These are phyloP conservation scores for Tromatobia lineatoria DNA, from an alignment of 2,888 invertebrate species.

Conservation along the genomic window DNA sequence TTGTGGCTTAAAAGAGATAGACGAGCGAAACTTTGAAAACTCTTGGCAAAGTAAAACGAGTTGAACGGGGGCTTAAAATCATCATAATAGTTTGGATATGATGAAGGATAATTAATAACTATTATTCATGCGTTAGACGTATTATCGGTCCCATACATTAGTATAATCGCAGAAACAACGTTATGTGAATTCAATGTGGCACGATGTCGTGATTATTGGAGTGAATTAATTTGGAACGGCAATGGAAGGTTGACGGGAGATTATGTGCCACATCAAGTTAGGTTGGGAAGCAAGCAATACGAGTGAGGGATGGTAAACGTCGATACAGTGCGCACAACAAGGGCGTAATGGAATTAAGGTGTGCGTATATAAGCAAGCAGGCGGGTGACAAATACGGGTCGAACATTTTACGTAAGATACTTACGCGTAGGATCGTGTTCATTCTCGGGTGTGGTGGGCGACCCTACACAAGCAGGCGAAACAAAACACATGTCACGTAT, in stretches of 20 bases:
- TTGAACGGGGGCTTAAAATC: background rate
- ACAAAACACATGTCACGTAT: slow-evolving; percentile 85
- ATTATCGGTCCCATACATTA: background rate
- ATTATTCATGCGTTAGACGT: slow-evolving; percentile 1
- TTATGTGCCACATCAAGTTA: slow-evolving; percentile 49
- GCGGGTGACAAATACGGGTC: slow-evolving; percentile 56
- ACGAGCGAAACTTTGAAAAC: too few relatives aligned
- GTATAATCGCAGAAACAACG: slow-evolving; percentile 3
- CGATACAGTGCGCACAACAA: slow-evolving; percentile 35
- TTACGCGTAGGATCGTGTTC: slow-evolving; percentile 87
- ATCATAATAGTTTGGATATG: background rate
- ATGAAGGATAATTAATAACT: slow-evolving; percentile 18
- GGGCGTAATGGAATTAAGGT: slow-evolving; percentile 38
- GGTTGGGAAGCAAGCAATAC: slow-evolving; percentile 35
- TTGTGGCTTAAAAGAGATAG: too few relatives aligned
- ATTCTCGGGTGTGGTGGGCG: slow-evolving; percentile 86
- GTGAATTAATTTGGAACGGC: slow-evolving; percentile 32
- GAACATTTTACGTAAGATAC: slow-evolving; percentile 80
- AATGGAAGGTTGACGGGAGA: slow-evolving; percentile 39
- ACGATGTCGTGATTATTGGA: slow-evolving; percentile 12
- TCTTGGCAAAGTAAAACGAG: background rate
- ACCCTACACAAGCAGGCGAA: slow-evolving; percentile 86
- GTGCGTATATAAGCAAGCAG: slow-evolving; percentile 54
- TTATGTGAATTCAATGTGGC: slow-evolving; percentile 2
- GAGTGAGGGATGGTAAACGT: slow-evolving; percentile 10